Conservation (phyloP, 2,797 vertebrate species). For the Galagoides demidoff region DNA sequence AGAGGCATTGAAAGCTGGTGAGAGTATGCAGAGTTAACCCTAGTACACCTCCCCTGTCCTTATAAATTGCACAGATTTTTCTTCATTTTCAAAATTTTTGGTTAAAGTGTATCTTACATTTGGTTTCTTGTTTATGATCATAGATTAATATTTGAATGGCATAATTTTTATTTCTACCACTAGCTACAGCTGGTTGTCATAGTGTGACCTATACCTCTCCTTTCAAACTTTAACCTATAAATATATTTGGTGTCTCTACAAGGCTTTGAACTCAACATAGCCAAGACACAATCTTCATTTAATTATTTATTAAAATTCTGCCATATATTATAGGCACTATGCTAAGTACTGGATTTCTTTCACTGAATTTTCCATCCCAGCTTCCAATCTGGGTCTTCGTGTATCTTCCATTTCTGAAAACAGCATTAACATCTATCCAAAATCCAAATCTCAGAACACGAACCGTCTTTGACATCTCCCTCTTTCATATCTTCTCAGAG, state of each 20-base stretch:
- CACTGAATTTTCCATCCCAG: not conserved
- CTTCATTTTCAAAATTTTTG: not conserved
- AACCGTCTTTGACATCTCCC: not conserved
- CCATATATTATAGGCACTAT: not conserved
- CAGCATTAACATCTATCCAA: not conserved
- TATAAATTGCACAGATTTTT: not conserved
- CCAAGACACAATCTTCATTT: not conserved
- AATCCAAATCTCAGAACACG: not conserved
- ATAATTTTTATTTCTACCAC: not conserved
- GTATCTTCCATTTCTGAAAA: not conserved
- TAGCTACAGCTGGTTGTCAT: not conserved
- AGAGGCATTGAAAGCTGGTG: not conserved
- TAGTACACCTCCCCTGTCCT: not conserved
- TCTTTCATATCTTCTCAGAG: not conserved
- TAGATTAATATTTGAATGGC: not conserved
- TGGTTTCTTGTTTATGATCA: not conserved
- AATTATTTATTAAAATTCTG: not conserved
- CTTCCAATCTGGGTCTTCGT: not conserved
- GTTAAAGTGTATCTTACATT: not conserved
- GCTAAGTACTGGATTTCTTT: not conserved
- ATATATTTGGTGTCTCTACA: not conserved
- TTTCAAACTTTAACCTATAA: not conserved
- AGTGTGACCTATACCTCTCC: not conserved
- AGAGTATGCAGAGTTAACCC: not conserved
- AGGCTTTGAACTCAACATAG: not conserved